Percentiles rank a stretch among this genome's conserved stretches.
Evolutionary conservation across 2,888 invertebrate genomes (phyloP).

Genomic region (Poecilobothrus nobilitatus): DNA sequence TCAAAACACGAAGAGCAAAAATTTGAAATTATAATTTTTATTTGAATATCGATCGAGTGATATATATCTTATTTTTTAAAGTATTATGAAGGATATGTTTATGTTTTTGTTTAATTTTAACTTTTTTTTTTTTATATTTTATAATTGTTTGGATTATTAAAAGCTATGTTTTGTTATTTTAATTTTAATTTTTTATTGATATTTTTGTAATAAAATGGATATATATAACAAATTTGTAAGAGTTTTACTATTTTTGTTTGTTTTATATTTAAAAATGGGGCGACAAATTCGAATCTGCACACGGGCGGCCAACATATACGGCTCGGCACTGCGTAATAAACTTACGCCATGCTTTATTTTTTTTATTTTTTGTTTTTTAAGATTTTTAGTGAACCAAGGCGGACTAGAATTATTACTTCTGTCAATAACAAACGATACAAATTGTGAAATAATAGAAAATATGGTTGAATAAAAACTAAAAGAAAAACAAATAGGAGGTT

Average conservation of each 20-base stretch:
- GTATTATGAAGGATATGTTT: neutral
- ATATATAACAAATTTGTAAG: constrained; percentile 3
- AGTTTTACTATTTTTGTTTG: neutral
- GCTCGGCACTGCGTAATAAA: too few relatives aligned
- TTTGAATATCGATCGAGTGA: neutral
- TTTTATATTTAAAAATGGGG: constrained; percentile 4
- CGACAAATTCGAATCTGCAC: neutral
- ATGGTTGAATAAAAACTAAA: too few relatives aligned
- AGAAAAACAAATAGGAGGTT: too few relatives aligned
- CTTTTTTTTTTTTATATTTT: neutral
- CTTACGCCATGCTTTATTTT: too few relatives aligned
- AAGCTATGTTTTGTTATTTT: neutral
- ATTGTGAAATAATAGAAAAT: too few relatives aligned
- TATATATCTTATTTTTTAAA: neutral
- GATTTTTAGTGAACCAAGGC: too few relatives aligned
- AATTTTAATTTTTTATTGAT: neutral
- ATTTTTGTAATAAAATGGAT: neutral
- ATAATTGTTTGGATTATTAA: neutral
- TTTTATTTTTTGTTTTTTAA: too few relatives aligned
- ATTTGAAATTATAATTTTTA: neutral
- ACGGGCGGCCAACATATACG: too few relatives aligned
- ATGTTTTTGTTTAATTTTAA: constrained; percentile 2
- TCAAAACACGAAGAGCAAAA: constrained; percentile 3
- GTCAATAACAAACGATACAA: too few relatives aligned
- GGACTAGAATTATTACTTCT: too few relatives aligned